Base-by-base conservation (phyloP, 2,888 invertebrate species). In the Parnassius orleans region DNA sequence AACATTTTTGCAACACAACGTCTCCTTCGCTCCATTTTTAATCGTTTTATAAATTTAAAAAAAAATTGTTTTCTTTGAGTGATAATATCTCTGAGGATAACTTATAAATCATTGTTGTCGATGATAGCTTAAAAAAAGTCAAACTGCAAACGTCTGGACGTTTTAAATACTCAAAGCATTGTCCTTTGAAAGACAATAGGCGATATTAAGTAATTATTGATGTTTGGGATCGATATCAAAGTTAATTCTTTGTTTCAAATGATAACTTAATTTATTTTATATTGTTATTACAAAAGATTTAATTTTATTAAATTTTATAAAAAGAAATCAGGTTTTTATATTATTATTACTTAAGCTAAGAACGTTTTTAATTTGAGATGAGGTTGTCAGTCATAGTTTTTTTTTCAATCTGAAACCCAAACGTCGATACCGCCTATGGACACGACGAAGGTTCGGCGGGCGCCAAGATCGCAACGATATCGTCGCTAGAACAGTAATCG, bases 391-490 rank as follows among this genome's bases (percentile, higher is more conserved):
- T 61, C 33, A 42, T 46, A 42, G 9, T 50, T 66, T 65, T 69
- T 67, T 65, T 65, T 57, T 53, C 56, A 52, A 65, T 61, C 60
- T 60, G 64, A 59, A 62, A 62, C 65, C 66, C 57, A 63, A 64
- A 60, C 59, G 55, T 57, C 24, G 47, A 53, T 47, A 47, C 46
- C 54, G 68, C 61, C 61, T 66, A 66, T 69, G 48, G 48, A 57
- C 69, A 73, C 69, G 69, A 76, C 74, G 78, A 75, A 73, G 75
- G 76, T 74, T 74, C 75, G 76, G 73, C 80, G 80, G 88, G 89
- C 89, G 90, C 89, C 90, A 88, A 90, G 90, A 91, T 91, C 90
- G 90, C 90, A 83, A 90, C 88, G 90, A 91, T 91, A 91, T 79
- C 82, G 81, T 77, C 83, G 75, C 88, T 88, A 90, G 90, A 88